These are phyloP conservation scores for Julus scandinavius DNA, from an alignment of 2,888 invertebrate species.

Conservation along the genomic window DNA sequence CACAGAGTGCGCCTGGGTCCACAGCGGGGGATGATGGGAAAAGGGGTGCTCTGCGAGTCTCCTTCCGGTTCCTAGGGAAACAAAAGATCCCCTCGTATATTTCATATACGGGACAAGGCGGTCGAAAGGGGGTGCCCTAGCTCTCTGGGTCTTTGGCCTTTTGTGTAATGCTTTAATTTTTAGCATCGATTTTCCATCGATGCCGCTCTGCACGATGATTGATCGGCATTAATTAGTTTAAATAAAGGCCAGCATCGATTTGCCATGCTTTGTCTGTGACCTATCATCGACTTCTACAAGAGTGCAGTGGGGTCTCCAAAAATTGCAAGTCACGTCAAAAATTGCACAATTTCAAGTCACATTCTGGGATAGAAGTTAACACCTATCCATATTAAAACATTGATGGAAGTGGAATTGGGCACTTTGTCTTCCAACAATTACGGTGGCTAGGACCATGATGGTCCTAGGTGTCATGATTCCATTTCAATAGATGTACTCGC, in stretches of 20 bases:
- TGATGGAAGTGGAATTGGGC: too few relatives aligned
- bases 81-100: background rate
- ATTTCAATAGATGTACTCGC: background rate
- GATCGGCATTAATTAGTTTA: slow-evolving; percentile 8
- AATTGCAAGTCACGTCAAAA: background rate
- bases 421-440: too few relatives aligned
- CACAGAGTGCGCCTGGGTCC: slow-evolving; percentile 20
- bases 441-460: too few relatives aligned
- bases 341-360: too few relatives aligned
- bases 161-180: background rate
- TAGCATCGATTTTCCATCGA: slow-evolving; percentile 11
- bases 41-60: background rate
- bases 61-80: background rate
- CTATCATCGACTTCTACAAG: slow-evolving; percentile 27
- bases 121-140: background rate
- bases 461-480: too few relatives aligned
- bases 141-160: background rate
- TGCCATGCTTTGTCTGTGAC: background rate
- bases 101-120: background rate
- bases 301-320: background rate
- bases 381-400: too few relatives aligned
- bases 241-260: slow-evolving; percentile 23
- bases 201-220: background rate
- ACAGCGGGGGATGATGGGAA: slow-evolving; percentile 6
- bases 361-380: too few relatives aligned